Evolutionary conservation across 2,888 invertebrate genomes (phyloP), one percentile per base, ranked within the genome.

Genomic region (Drosophila demipolita): DNA sequence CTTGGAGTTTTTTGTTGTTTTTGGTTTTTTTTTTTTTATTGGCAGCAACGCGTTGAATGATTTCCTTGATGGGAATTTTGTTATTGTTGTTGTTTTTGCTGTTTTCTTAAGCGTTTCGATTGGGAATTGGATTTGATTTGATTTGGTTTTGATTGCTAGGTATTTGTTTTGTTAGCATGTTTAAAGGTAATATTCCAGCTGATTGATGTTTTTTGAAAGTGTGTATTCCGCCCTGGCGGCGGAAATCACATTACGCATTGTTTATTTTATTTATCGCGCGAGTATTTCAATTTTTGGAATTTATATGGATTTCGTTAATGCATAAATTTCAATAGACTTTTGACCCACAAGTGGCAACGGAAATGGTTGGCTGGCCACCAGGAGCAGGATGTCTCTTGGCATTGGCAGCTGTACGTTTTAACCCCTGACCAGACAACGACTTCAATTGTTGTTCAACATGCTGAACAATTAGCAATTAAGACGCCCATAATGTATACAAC

Each of bases 101-200:
- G 76, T 89, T 82, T 82, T 77, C 63, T 66, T 78, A 87, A 86
- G 80, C 85, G 80, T 73, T 82, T 65, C 84, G 86, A 82, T 78
- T 76, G 75, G 78, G 77, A 78, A 74, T 77, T 69, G 77, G 80
- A 74, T 77, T 69, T 35, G 26, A 62, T 53, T 61, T 40, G 61
- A 53, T 74, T 77, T 73, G 75, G 72, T 75, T 80, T 75, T 87
- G 87, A 82, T 87, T 62, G 87, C 69, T 58, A n/a, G 74, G 63
- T 82, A 86, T 89, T 91, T 89, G 85, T 90, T 89, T 82, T 76
- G 73, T 64, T 86, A 70, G 90, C 90, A 90, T 87, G 87, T 83
- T 87, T 87, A 84, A 80, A 85, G 87, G 75, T 82, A 82, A 89
- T 87, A 84, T 76, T 73, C 67, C 66, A 64, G 68, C 81, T 83